Evolutionary conservation across 2,888 invertebrate species (phyloP).

Genomic region (Dynastes hyllus): DNA sequence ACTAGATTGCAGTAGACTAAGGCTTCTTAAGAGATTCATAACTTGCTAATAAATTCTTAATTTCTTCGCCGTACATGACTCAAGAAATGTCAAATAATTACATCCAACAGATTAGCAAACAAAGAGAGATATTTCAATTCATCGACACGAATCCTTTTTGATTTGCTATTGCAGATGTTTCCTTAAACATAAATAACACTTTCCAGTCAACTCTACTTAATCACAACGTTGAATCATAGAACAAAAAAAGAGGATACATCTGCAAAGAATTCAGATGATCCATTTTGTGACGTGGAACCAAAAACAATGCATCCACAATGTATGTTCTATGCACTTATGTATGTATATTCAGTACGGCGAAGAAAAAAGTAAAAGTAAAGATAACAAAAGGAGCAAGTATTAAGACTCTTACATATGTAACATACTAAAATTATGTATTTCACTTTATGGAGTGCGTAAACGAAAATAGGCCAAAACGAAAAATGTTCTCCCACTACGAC

Average conservation of each 20-base stretch:
- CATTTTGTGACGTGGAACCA: not conserved
- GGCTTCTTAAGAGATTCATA: too few relatives aligned
- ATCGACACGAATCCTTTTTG: too few relatives aligned
- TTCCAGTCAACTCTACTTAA: not conserved
- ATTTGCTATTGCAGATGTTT: too few relatives aligned
- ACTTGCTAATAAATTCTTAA: too few relatives aligned
- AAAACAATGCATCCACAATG: slow-evolving; percentile 5
- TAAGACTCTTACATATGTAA: not conserved
- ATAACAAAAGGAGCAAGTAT: not conserved
- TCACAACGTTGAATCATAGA: slow-evolving; percentile 9
- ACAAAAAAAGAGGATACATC: slow-evolving; percentile 8
- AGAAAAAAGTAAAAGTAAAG: slow-evolving; percentile 9
- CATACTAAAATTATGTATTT: slow-evolving; percentile 41
- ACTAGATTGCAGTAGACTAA: too few relatives aligned
- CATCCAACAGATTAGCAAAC: too few relatives aligned
- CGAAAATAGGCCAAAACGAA: slow-evolving; percentile 42
- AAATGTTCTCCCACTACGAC: slow-evolving; percentile 55
- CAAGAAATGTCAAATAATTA: too few relatives aligned
- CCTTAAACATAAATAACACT: too few relatives aligned
- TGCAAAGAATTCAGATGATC: slow-evolving; percentile 24
- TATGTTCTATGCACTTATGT: not conserved
- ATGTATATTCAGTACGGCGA: not conserved
- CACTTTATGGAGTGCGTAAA: slow-evolving; percentile 7
- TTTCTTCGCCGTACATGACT: too few relatives aligned
- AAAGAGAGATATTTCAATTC: too few relatives aligned